Conservation (phyloP, 2,888 invertebrate species). For the Leptarthrus brevirostris region DNA sequence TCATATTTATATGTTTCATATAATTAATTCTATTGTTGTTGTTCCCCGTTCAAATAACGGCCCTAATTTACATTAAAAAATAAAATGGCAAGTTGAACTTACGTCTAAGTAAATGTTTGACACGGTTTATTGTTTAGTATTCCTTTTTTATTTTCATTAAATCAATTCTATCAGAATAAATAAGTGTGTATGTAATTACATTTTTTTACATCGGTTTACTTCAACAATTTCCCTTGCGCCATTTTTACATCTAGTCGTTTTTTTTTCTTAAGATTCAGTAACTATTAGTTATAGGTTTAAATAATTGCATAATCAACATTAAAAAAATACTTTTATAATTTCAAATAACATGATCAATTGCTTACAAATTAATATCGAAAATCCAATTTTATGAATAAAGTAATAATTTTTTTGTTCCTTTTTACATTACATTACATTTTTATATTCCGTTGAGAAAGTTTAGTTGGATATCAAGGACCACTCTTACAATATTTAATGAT, state of each 20-base stretch:
- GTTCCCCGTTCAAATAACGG: conserved; percentile 58
- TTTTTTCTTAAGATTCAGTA: conserved; percentile 30
- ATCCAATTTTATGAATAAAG: neutral
- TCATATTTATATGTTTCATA: conserved; percentile 51
- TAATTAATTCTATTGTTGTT: conserved; percentile 55
- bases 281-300: conserved; percentile 14
- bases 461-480: too few species aligned
- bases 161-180: conserved; percentile 33
- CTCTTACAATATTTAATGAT: too few species aligned
- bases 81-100: conserved; percentile 57
- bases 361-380: neutral
- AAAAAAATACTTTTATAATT: conserved; percentile 6
- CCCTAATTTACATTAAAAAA: conserved; percentile 57
- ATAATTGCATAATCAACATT: conserved; percentile 3
- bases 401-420: neutral
- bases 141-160: conserved; percentile 48
- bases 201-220: conserved; percentile 40
- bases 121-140: conserved; percentile 57
- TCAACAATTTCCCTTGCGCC: conserved; percentile 54
- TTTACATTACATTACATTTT: neutral
- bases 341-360: neutral
- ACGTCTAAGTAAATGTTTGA: conserved; percentile 57
- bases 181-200: conserved; percentile 28
- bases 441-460: neutral
- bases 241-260: conserved; percentile 39